Evolutionary conservation across 92 coral and sea anemone species (phyloP).

Genomic region (Palythoa heliodiscus): DNA sequence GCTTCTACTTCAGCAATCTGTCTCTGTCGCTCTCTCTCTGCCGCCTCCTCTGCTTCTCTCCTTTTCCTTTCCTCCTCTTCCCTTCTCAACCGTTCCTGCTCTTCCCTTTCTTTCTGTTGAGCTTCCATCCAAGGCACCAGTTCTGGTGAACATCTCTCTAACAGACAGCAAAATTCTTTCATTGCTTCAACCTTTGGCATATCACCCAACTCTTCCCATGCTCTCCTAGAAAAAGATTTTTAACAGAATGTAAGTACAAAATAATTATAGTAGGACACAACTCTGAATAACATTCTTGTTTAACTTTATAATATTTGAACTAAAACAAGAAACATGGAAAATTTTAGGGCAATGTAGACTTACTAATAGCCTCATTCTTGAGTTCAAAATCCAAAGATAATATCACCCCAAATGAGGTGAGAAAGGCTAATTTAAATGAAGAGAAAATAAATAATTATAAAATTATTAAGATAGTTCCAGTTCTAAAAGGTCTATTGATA

Average conservation of each 20-base stretch:
- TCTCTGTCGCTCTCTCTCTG: conserved; percentile 86
- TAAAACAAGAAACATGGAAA: no score
- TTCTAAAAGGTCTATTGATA: no score
- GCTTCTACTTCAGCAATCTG: conserved; percentile 77
- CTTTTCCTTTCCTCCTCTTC: conserved; percentile 83
- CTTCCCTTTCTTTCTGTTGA: conserved; percentile 88
- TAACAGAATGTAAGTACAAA: not conserved
- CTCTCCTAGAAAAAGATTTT: conserved; percentile 65
- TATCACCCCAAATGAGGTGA: no score
- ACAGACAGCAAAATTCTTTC: conserved; percentile 89
- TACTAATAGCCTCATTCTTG: no score
- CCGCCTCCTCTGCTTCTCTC: conserved; percentile 83
- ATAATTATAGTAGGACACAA: no score
- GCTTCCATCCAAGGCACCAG: conserved; percentile 96
- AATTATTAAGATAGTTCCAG: no score
- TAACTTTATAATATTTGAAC: no score
- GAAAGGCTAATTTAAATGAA: not conserved
- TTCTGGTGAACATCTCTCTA: conserved; percentile 93
- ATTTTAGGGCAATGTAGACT: no score
- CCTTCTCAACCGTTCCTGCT: conserved; percentile 68
- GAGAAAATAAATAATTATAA: no score
- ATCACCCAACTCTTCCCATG: conserved; percentile 94
- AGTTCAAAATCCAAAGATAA: no score
- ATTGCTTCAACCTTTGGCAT: conserved; percentile 92
- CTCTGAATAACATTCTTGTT: no score